Percentiles rank a stretch among this genome's conserved stretches.
Evolutionary conservation across 2,797 vertebrate genomes (phyloP).

Genomic region (Borostomias antarcticus): DNA sequence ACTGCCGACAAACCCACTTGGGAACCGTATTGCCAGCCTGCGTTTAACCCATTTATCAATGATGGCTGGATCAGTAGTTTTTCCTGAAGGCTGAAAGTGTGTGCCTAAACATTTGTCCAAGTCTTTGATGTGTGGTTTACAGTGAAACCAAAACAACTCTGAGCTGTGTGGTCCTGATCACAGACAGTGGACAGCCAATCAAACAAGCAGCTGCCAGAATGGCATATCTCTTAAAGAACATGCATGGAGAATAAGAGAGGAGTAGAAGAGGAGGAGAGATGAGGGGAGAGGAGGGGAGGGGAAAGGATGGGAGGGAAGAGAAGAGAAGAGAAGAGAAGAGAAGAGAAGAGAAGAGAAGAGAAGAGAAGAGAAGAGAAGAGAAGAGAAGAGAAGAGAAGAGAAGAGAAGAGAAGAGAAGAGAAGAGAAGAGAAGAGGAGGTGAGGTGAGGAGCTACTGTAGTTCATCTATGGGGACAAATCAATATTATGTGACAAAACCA

Average conservation of each 20-base stretch:
- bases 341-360: slow-evolving; percentile 23
- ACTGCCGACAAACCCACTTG: too few species aligned
- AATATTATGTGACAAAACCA: slow-evolving; percentile 7
- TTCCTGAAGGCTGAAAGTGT: slow-evolving; percentile 25
- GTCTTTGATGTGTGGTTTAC: slow-evolving; percentile 67
- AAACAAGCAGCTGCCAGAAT: slow-evolving; percentile 65
- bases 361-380: slow-evolving; percentile 40
- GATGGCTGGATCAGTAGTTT: slow-evolving; percentile 26
- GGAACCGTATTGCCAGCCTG: not conserved
- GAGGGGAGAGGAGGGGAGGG: not conserved
- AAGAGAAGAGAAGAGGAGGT: not conserved
- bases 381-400: not conserved
- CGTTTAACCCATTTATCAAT: slow-evolving; percentile 23
- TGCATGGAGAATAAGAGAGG: slow-evolving; percentile 37
- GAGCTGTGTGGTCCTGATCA: slow-evolving; percentile 72
- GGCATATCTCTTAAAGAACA: slow-evolving; percentile 70
- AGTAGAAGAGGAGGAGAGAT: slow-evolving; percentile 49
- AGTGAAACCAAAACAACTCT: slow-evolving; percentile 62
- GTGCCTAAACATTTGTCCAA: slow-evolving; percentile 37
- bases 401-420: not conserved
- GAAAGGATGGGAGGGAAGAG: too few species aligned
- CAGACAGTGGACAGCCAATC: slow-evolving; percentile 71
- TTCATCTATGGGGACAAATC: not conserved
- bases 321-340: not conserved
- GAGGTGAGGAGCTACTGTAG: not conserved